A percentile compares a stretch with the other conserved stretches of the same genome.
phyloP scores from a whole-genome alignment of 2,888 invertebrate species.

The Dicyrtomina minuta region DNA sequence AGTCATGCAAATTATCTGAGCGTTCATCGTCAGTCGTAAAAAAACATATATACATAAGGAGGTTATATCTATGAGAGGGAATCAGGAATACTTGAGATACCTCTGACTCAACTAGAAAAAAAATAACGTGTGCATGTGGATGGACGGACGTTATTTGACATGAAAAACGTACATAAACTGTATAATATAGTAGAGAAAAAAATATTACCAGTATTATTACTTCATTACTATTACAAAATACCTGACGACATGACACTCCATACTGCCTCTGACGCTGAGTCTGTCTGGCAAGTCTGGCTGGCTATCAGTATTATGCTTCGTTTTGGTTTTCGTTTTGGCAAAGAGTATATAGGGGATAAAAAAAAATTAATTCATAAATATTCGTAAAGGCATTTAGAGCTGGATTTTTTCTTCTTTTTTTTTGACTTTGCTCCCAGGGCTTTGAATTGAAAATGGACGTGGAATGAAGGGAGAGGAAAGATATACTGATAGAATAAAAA shows the following conservation, averaged over 20 bases:
- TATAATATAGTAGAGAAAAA: background rate
- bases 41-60: background rate
- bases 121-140: background rate
- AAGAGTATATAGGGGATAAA: background rate
- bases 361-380: conserved; percentile 7
- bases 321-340: no score
- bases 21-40: no score
- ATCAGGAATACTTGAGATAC: no score
- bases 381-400: background rate
- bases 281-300: no score
- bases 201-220: background rate
- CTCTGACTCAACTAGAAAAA: no score
- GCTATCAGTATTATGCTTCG: no score
- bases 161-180: background rate
- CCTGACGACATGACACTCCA: background rate
- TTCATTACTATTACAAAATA: background rate
- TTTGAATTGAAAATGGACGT: background rate
- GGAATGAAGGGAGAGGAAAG: background rate
- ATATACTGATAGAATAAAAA: background rate
- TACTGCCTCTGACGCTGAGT: no score
- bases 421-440: no score
- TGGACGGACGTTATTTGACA: background rate
- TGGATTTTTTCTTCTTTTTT: no score
- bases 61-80: background rate
- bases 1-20: background rate